Evolutionary conservation across 2,113 vertebrate genomes (phyloP).

Genomic region (Corvus moneduloides): DNA sequence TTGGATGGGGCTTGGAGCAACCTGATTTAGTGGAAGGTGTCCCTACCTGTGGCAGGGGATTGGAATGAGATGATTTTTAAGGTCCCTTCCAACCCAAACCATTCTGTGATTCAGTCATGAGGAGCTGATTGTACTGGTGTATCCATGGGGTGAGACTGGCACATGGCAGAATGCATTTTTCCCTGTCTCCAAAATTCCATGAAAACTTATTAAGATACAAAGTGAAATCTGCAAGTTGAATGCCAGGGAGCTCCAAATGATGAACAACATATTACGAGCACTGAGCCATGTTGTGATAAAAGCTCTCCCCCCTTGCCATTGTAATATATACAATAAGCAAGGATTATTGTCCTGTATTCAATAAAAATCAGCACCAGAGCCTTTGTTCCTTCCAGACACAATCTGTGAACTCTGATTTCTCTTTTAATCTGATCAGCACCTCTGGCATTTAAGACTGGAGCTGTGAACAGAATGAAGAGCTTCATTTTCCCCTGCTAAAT

Average conservation of each 20-base stretch:
- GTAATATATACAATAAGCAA: background rate
- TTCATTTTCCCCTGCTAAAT: background rate
- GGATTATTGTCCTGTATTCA: background rate
- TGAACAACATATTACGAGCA: background rate
- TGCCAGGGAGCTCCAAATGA: background rate
- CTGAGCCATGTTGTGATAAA: background rate
- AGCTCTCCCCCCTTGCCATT: background rate
- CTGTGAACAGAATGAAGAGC: background rate
- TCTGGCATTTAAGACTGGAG: conserved; percentile 26
- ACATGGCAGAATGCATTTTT: background rate
- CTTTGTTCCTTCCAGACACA: conserved; percentile 29
- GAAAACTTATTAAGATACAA: background rate
- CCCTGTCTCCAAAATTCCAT: background rate
- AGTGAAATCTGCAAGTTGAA: background rate
- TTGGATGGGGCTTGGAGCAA: background rate
- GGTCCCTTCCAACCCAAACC: background rate
- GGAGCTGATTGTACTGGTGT: background rate
- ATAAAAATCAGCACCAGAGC: conserved; percentile 9
- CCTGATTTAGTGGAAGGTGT: background rate
- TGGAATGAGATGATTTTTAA: background rate
- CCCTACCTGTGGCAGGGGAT: background rate
- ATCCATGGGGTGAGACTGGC: background rate
- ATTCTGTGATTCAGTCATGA: background rate
- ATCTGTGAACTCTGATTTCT: conserved; percentile 11
- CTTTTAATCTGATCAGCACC: conserved; percentile 42